Conservation (phyloP, 2,888 invertebrate genomes). For the Drosophila borborema region DNA sequence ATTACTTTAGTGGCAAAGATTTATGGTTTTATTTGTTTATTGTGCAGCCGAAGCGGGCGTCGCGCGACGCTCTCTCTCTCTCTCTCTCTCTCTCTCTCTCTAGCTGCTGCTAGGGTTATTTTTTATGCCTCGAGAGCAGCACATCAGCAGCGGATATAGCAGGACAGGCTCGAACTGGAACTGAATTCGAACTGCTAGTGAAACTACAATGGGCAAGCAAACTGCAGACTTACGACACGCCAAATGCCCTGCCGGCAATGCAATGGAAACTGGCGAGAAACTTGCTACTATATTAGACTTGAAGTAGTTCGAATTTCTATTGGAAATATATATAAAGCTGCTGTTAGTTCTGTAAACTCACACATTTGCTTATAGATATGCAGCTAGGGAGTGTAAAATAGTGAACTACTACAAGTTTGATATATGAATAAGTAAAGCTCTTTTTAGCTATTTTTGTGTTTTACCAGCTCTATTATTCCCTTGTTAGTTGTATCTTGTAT, state of each 20-base stretch:
- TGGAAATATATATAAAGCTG: not conserved
- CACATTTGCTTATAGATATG: not conserved
- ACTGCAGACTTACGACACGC: not conserved
- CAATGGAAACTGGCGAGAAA: not conserved
- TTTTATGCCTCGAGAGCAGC: conserved; percentile 40
- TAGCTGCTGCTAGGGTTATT: conserved; percentile 39
- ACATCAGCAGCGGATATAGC: conserved; percentile 2
- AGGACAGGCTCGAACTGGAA: conserved; percentile 2
- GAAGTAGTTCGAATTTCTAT: not conserved
- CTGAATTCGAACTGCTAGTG: not conserved
- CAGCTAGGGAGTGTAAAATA: not conserved
- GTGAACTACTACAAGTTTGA: not conserved
- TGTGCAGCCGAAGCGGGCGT: conserved; percentile 33
- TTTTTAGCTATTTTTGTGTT: no score
- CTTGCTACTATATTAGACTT: no score
- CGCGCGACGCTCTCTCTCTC: not conserved
- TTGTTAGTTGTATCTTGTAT: no score
- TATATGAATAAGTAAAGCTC: not conserved
- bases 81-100: not conserved
- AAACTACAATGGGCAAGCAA: not conserved
- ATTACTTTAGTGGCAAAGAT: conserved; percentile 70
- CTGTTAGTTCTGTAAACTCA: not conserved
- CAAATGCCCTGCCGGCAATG: not conserved
- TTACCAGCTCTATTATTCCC: no score
- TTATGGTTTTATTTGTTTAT: conserved; percentile 79